A percentile compares a stretch with the other conserved stretches of the same genome.
Evolutionary conservation across 1,140 invertebrate genomes (phyloP).

Genomic region (Tetramorium parvispinum): DNA sequence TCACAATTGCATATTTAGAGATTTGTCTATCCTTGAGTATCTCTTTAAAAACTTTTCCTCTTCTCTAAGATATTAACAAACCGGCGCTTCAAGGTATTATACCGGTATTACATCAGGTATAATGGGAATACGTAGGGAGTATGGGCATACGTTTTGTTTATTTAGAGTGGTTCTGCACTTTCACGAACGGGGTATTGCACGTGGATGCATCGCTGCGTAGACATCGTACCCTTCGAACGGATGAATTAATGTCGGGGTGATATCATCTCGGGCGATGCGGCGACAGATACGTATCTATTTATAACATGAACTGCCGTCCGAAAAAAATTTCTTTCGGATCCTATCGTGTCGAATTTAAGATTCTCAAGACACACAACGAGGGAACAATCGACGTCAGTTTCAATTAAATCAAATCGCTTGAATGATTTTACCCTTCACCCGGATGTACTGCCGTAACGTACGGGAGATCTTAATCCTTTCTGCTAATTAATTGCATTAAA

Average conservation of each 20-base stretch:
- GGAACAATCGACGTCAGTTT: neutral
- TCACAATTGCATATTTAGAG: neutral
- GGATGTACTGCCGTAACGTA: neutral
- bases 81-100: neutral
- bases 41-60: neutral
- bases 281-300: slow-evolving; percentile 9
- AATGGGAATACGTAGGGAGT: neutral
- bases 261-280: slow-evolving; percentile 30
- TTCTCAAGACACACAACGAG: neutral
- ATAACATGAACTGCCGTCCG: neutral
- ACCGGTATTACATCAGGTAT: neutral
- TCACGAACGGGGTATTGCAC: slow-evolving; percentile 13
- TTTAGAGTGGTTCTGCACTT: slow-evolving; percentile 20
- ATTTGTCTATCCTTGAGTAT: neutral
- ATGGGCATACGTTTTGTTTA: slow-evolving; percentile 20
- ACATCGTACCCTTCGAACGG: neutral
- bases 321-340: slow-evolving; percentile 14
- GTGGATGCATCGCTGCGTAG: slow-evolving; percentile 10
- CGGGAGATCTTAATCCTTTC: neutral
- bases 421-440: neutral
- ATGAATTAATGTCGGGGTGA: slow-evolving; percentile 40
- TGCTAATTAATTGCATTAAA: neutral
- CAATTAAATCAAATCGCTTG: slow-evolving; percentile 24
- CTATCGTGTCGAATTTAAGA: neutral
- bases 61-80: neutral